These are phyloP conservation scores for Rhegmatorhina hoffmannsi DNA, from an alignment of 2,113 vertebrate genomes.

Conservation along the genomic window DNA sequence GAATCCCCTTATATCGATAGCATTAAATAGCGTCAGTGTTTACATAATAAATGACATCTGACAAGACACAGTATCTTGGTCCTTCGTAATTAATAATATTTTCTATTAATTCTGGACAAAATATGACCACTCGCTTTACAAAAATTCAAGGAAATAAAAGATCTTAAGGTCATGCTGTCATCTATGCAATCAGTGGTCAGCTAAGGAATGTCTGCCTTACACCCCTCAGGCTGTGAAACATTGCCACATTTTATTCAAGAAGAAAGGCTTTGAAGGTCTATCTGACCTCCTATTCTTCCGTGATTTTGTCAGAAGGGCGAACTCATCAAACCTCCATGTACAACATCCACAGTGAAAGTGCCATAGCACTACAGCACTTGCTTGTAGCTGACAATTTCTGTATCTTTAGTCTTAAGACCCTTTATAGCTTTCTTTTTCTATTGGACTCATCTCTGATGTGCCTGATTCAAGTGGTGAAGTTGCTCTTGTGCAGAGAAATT, in stretches of 20 bases:
- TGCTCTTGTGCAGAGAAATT: neutral
- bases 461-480: neutral
- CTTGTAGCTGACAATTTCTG: neutral
- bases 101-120: neutral
- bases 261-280: neutral
- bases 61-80: neutral
- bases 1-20: neutral
- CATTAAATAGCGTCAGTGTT: neutral
- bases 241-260: neutral
- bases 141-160: neutral
- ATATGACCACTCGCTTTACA: rapidly evolving
- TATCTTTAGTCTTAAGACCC: neutral
- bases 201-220: neutral
- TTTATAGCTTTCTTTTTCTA: neutral
- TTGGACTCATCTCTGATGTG: neutral
- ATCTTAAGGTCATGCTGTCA: rapidly evolving
- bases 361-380: neutral
- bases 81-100: neutral
- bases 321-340: neutral
- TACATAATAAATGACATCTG: neutral
- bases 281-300: neutral
- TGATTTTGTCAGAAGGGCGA: neutral
- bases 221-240: neutral
- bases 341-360: neutral
- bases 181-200: neutral